These are phyloP conservation scores for Drosophila ohnishii DNA, from an alignment of 1,140 invertebrate species.

Conservation along the genomic window DNA sequence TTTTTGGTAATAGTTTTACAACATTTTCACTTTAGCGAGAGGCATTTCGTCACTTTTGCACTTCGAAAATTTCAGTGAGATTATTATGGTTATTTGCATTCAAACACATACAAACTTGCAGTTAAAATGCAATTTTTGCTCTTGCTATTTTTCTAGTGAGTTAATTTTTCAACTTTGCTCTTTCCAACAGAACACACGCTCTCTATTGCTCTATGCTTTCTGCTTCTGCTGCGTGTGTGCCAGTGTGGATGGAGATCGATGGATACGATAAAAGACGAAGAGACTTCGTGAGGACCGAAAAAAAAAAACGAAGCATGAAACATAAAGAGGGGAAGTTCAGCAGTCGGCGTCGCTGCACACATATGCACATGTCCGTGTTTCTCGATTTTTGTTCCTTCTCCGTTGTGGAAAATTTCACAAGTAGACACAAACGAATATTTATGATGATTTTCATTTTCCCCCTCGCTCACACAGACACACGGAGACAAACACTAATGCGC, in stretches of 20 bases:
- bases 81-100: constrained; percentile 59
- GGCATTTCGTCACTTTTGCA: constrained; percentile 42
- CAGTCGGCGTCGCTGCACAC: constrained; percentile 54
- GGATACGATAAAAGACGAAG: constrained; percentile 78
- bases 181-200: constrained; percentile 44
- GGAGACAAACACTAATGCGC: constrained; percentile 14
- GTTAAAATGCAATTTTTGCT: constrained; percentile 58
- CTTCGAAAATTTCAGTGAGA: constrained; percentile 45
- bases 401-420: constrained; percentile 80
- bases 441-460: constrained; percentile 54
- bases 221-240: constrained; percentile 29
- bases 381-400: constrained; percentile 59
- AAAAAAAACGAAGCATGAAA: constrained; percentile 60
- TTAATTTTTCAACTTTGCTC: constrained; percentile 69
- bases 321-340: constrained; percentile 78
- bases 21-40: neutral
- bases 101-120: constrained; percentile 23
- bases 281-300: constrained; percentile 65
- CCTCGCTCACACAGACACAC: constrained; percentile 25
- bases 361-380: constrained; percentile 39
- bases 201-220: constrained; percentile 35
- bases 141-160: constrained; percentile 26
- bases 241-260: constrained; percentile 76
- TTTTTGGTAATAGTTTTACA: neutral
- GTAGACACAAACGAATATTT: constrained; percentile 51